Conservation (phyloP, 2,113 vertebrate species). For the Tichodroma muraria region DNA sequence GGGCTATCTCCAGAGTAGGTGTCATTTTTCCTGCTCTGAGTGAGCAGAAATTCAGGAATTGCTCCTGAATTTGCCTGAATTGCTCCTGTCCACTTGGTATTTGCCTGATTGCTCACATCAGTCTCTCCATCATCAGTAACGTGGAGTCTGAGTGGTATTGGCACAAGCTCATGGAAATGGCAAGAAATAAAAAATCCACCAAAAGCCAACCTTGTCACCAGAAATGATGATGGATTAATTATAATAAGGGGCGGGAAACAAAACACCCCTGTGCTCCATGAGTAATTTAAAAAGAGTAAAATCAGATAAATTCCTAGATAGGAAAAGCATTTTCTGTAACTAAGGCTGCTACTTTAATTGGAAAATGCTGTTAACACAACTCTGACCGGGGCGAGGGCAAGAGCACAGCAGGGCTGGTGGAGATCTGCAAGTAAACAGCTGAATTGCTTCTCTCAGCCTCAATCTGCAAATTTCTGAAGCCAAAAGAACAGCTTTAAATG, state of each 20-base stretch:
- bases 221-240: background rate
- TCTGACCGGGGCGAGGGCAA: background rate
- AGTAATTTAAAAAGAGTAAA: background rate
- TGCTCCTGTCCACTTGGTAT: background rate
- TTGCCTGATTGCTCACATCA: background rate
- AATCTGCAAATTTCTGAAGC: background rate
- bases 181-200: background rate
- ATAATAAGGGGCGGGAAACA: background rate
- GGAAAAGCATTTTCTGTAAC: conserved; percentile 11
- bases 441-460: conserved; percentile 16
- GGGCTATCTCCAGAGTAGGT: background rate
- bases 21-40: background rate
- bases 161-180: background rate
- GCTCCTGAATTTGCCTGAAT: too few species aligned
- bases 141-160: background rate
- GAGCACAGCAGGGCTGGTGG: conserved; percentile 1
- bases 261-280: background rate
- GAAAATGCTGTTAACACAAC: conserved; percentile 24
- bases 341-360: conserved; percentile 9
- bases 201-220: background rate
- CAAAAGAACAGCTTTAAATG: conserved; percentile 51
- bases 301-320: background rate
- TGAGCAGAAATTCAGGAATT: background rate
- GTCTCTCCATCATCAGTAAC: background rate
- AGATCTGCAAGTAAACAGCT: conserved; percentile 35